Evolutionary conservation across 2,888 invertebrate species (phyloP), one percentile per base, ranked within the genome.

Genomic region (Mythimna vitellina): DNA sequence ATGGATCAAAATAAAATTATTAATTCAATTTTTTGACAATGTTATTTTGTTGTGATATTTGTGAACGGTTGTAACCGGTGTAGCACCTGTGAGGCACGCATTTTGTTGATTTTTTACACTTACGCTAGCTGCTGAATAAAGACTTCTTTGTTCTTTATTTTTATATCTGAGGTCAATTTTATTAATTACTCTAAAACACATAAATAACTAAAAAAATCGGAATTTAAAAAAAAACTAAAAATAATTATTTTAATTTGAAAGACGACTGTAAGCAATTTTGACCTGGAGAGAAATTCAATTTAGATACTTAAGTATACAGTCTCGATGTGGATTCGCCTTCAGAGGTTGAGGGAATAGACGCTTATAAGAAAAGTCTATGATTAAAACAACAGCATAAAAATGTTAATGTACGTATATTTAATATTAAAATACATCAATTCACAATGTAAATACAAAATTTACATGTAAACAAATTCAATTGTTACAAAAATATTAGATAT

Each of bases 361-460:
- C 46, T 17, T 17, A 46, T 46, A 46, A 17, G 17, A 46, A 1
- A 46, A 46, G 20, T 4, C 22, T 4, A 69, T 79, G 87, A 84
- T 76, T 7, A 85, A 88, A 86, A 89, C 78, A 84, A 81, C 9
- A 53, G 38, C 53, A 17, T 76, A 60, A 84, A 83, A 91, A 90
- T 93, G 93, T 94, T 94, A 93, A 90, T 82, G 88, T 92, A 91
- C 90, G 90, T 94, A 91, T 94, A 94, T 93, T 93, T 90, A 92
- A 89, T 90, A 90, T 91, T 90, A 91, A 92, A 91, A 89, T 87
- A 89, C 86, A 87, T 85, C 87, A 89, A 88, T 89, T 89, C 86
- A 88, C 86, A 89, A 84, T 89, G 90, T 92, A 91, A 93, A 92
- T 90, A 91, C 83, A 89, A 87, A 75, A 90, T 89, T 83, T 89